phyloP scores from a whole-genome alignment of 35 echinoderm and acorn worm genomes.

The Apostichopus parvimensis region DNA sequence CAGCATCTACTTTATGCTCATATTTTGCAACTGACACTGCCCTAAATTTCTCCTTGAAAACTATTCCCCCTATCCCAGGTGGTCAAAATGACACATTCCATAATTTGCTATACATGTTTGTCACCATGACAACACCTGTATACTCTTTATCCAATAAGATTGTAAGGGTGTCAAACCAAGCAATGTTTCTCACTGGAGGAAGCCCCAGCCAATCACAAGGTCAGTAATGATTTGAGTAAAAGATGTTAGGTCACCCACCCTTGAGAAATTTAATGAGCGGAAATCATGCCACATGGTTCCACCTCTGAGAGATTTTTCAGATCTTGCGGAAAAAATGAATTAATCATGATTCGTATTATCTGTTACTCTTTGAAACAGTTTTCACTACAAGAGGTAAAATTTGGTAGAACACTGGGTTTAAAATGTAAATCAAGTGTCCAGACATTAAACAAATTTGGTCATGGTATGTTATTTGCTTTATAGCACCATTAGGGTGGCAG shows the following conservation, averaged over 20 bases:
- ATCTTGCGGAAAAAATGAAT: too few relatives aligned
- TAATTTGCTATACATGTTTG: background rate
- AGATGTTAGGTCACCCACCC: background rate
- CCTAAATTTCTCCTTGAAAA: background rate
- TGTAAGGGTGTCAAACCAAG: background rate
- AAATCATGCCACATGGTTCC: background rate
- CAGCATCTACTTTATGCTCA: too few relatives aligned
- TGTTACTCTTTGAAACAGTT: too few relatives aligned
- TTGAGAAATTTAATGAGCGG: background rate
- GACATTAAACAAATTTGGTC: too few relatives aligned
- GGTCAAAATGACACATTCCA: background rate
- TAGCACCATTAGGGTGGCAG: too few relatives aligned
- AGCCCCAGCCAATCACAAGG: background rate
- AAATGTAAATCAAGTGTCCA: too few relatives aligned
- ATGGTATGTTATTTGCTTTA: too few relatives aligned
- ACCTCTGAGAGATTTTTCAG: too few relatives aligned
- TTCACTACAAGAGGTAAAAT: too few relatives aligned
- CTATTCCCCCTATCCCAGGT: background rate
- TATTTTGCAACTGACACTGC: background rate
- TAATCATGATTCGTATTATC: too few relatives aligned
- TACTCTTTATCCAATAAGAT: background rate
- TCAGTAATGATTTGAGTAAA: background rate
- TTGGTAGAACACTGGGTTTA: too few relatives aligned
- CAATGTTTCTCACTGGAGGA: background rate
- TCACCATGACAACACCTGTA: conserved; percentile 5